Evolutionary conservation across 2,797 vertebrate genomes (phyloP).

Genomic region (Hozukius guyotensis): DNA sequence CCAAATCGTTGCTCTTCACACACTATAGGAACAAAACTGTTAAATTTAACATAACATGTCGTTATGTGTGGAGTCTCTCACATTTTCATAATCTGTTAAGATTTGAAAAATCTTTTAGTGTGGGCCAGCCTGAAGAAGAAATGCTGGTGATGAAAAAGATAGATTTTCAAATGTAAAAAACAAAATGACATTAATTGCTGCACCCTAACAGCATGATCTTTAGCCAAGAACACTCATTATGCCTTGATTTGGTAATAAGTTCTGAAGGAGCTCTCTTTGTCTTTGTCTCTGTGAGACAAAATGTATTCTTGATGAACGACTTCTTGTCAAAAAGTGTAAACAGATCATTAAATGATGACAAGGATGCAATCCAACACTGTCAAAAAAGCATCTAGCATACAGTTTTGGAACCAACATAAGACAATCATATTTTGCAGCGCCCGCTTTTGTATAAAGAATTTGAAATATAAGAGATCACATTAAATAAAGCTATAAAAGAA

Average conservation of each 20-base stretch:
- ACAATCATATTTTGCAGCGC: not conserved
- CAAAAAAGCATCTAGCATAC: not conserved
- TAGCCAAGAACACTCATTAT: not conserved
- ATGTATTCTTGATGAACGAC: not conserved
- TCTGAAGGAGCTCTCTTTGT: not conserved
- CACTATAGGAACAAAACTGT: too few species aligned
- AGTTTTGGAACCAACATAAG: not conserved
- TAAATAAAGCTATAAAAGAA: not conserved
- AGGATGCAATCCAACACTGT: not conserved
- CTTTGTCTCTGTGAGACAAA: not conserved
- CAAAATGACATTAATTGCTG: not conserved
- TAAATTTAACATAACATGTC: too few species aligned
- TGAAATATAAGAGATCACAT: not conserved
- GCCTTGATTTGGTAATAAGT: not conserved
- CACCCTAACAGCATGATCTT: not conserved
- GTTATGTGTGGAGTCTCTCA: too few species aligned
- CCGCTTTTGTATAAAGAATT: not conserved
- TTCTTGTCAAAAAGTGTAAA: constrained; percentile 14
- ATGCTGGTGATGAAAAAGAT: not conserved
- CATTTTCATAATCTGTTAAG: too few species aligned
- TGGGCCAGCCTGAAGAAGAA: too few species aligned
- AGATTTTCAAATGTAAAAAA: not conserved
- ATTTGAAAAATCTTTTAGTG: too few species aligned
- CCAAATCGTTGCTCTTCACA: too few species aligned
- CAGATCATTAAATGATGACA: constrained; percentile 16